Base-by-base conservation (phyloP, 2,888 invertebrate genomes). In the Noctua comes region DNA sequence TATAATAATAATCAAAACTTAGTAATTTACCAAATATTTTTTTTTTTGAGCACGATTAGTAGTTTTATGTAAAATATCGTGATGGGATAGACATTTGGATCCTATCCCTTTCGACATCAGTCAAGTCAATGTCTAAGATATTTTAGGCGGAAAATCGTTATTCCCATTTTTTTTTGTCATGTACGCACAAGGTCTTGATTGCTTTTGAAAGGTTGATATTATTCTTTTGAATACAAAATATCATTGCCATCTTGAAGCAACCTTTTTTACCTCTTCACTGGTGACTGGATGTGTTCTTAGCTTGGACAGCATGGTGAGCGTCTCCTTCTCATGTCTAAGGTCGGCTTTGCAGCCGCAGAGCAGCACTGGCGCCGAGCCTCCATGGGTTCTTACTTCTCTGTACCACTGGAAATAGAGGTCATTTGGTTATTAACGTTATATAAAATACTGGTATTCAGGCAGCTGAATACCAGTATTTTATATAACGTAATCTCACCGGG, bases 331-430 rank as follows among this genome's bases (percentile, higher is more conserved):
- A 72, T 97, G 97, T 72, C 97, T 93, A 24, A 97, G 95, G 93
- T 98, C 98, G 1, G 97, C 97, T 90, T 97, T 97, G 93, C 98
- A 98, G 66, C 98, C 98, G 85, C 97, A 97, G 31, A 98, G 96
- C 71, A 98, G 96, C 24, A 98, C 97, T 0, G 98, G 97, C 1
- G 97, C 97, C 1, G 96, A 94, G 0, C 97, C 97, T 11, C 97
- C 97, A 88, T 98, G 97, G 21, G 97, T 97, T 76, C 97, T 95
- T 1, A 98, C 97, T 93, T 98, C 98, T 85, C 97, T 97, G 92
- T 97, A 97, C 98, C 98, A 98, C 97, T 98, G 96, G 21, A 93
- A 94, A 16, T 11, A 46, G 1, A 8, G 6, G 31, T 24, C 0
- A n/a, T 68, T 8, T 27, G 31, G 24, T 82, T 43, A 36, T 48